Percentiles rank a stretch among this genome's conserved stretches.
These are phyloP conservation scores for Cinara cedri DNA, from an alignment of 2,888 invertebrate genomes.

Conservation along the genomic window DNA sequence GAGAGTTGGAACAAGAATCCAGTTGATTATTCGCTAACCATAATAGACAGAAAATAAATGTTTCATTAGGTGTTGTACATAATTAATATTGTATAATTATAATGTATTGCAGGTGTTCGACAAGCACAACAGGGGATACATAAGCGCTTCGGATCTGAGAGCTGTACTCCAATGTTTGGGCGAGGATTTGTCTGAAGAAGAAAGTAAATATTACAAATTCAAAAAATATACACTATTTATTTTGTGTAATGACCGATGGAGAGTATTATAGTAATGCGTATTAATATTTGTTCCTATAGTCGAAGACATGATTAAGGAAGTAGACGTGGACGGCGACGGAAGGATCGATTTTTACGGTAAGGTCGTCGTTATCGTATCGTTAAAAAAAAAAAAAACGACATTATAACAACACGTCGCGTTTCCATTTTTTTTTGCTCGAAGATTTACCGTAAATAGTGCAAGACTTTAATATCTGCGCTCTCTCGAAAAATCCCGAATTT, in stretches of 20 bases:
- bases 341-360: constrained; percentile 90
- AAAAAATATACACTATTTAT: constrained; percentile 46
- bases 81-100: too few species aligned
- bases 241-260: neutral
- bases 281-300: constrained; percentile 73
- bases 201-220: constrained; percentile 70
- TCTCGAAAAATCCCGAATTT: too few species aligned
- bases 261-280: too few species aligned
- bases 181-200: constrained; percentile 87
- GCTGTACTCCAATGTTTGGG: constrained; percentile 88
- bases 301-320: constrained; percentile 96
- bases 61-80: too few species aligned
- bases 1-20: too few species aligned
- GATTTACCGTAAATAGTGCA: too few species aligned
- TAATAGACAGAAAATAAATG: too few species aligned
- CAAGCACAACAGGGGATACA: constrained; percentile 90
- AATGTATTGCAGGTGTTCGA: constrained; percentile 71
- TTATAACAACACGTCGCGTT: too few species aligned
- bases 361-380: constrained; percentile 42
- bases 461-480: too few species aligned
- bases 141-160: constrained; percentile 84
- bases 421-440: too few species aligned
- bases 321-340: constrained; percentile 92
- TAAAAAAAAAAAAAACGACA: too few species aligned
- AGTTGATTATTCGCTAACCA: too few species aligned